Evolutionary conservation across 2,113 vertebrate species (phyloP).

Genomic region (Larimichthys crocea): DNA sequence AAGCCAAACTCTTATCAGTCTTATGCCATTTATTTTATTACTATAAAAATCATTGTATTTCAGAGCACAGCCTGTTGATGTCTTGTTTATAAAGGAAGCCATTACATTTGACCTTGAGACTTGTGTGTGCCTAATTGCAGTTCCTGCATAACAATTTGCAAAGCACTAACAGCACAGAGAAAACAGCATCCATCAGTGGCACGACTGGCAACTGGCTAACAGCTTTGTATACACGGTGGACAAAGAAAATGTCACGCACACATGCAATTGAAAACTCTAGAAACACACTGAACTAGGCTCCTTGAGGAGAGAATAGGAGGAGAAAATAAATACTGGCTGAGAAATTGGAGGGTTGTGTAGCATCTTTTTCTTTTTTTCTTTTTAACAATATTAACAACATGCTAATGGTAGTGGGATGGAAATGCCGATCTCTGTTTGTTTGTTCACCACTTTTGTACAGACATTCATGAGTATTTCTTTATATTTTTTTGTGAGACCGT

Average conservation of each 20-base stretch:
- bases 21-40: constrained; percentile 45
- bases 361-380: no score
- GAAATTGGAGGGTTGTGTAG: not conserved
- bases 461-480: not conserved
- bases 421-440: not conserved
- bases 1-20: constrained; percentile 37
- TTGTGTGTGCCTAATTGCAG: constrained; percentile 59
- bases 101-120: constrained; percentile 68
- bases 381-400: not conserved
- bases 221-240: constrained; percentile 31
- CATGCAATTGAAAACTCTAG: not conserved
- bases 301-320: not conserved
- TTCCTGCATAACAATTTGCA: constrained; percentile 53
- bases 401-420: no score
- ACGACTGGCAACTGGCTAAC: constrained; percentile 22
- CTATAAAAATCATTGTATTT: constrained; percentile 52
- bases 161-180: constrained; percentile 44
- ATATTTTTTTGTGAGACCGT: no score
- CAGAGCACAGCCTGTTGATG: constrained; percentile 46
- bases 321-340: not conserved
- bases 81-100: constrained; percentile 63
- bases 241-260: constrained; percentile 32
- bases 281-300: constrained; percentile 2
- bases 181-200: constrained; percentile 46
- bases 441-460: not conserved